Base-by-base conservation (phyloP, 2,888 invertebrate species). In the Urechis unicinctus region DNA sequence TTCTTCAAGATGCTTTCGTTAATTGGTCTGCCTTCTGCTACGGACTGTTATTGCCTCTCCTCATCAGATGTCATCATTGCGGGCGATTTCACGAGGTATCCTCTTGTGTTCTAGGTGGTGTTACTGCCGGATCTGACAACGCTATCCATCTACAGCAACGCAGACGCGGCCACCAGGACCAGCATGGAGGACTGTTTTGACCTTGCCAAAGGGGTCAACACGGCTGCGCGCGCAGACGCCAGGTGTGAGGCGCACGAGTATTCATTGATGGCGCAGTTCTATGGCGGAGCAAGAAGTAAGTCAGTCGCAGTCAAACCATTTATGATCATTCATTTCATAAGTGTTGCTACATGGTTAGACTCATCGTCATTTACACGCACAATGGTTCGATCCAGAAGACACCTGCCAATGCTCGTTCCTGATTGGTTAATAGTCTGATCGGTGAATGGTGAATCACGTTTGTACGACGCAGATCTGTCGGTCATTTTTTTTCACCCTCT, bases 221-320 rank as follows among this genome's bases (percentile, higher is more conserved):
- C 13, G 1, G 13, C 46, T 13, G 21, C n/a, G 13, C 25, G 47
- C 6, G 22, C 25, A 26, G 22, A 6, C 36, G 28, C 41, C n/a
- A 28, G 44, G 24, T 63, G 63, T 50, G 24, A 47, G 1, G 25
- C 26, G 17, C 21, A 57, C 17, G 59, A 59, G 22, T 60, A 56
- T 49, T 60, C 63, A 9, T 6, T 60, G 3, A 63, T 63, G 63
- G 56, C 61, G 4, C 52, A 52, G n/a, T 31, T 59, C 17, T 50
- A 45, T 2, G 21, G 29, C 2, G 46, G 30, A 3, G 53, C 59
- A 9, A 42, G 45, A 29, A 36, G 59, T 59, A 13, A 25, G 58
- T 50, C 6, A 2, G 5, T 1, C 1, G 24, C 29, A 29, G 6
- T 25, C 21, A 3, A n/a, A 28, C 30, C 3, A 25, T n/a, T 49